phyloP scores from a whole-genome alignment of 2,797 vertebrate species.

The Threskiornis aethiopicus region DNA sequence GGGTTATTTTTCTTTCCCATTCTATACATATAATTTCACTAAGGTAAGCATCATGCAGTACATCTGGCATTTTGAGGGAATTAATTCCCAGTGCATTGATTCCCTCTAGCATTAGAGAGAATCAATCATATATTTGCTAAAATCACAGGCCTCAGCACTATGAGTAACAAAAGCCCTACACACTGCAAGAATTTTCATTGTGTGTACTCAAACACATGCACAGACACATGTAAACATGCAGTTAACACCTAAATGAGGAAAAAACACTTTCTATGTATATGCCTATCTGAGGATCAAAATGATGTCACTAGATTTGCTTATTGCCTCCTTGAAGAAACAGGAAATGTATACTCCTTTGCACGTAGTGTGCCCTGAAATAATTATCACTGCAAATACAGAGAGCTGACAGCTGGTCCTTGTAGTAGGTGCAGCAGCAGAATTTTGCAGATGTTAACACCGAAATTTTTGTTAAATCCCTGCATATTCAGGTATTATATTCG shows the following conservation, averaged over 20 bases:
- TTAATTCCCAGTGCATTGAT: not conserved
- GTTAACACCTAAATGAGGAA: not conserved
- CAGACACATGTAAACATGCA: not conserved
- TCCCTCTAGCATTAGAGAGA: too few species aligned
- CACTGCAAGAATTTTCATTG: not conserved
- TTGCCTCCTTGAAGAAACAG: not conserved
- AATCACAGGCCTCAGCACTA: not conserved
- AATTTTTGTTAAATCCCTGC: not conserved
- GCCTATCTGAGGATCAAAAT: not conserved
- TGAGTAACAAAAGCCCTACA: not conserved
- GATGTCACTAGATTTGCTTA: not conserved
- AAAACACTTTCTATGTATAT: not conserved
- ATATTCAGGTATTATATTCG: not conserved
- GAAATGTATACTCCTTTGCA: not conserved
- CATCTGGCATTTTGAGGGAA: not conserved
- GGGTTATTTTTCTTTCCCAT: not conserved
- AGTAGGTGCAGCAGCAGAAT: not conserved
- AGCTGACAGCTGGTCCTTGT: not conserved
- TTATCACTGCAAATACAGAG: not conserved
- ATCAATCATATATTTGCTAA: not conserved
- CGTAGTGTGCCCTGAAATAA: fast-evolving
- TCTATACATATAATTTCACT: not conserved
- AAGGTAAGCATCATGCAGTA: not conserved
- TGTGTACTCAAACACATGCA: not conserved
- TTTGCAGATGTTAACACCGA: not conserved